Evolutionary conservation across 2,113 vertebrate genomes (phyloP).

Genomic region (Megaceryle torquata): DNA sequence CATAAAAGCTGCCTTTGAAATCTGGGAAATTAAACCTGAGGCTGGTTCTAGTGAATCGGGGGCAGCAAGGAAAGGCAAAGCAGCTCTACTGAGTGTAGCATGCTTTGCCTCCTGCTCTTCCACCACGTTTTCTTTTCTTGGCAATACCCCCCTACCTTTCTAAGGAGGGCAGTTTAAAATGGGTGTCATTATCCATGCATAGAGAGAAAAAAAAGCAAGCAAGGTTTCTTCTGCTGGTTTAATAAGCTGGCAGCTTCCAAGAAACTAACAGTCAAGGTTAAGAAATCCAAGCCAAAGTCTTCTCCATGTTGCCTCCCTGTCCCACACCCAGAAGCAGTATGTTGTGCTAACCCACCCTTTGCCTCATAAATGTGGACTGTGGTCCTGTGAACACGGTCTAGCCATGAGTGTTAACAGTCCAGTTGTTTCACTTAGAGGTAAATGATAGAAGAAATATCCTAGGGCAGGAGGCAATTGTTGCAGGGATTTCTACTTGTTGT

Average conservation of each 20-base stretch:
- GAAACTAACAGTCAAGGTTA: background rate
- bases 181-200: background rate
- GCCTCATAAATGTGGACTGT: background rate
- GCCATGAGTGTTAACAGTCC: background rate
- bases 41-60: background rate
- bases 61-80: background rate
- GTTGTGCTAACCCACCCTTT: background rate
- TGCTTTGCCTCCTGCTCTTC: background rate
- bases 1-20: background rate
- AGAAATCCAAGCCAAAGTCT: background rate
- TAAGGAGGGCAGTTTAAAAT: background rate
- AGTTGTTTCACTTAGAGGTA: background rate
- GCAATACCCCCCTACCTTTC: background rate
- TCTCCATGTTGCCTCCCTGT: background rate
- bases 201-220: background rate
- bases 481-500: background rate
- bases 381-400: background rate
- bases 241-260: background rate
- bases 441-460: background rate
- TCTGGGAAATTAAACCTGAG: background rate
- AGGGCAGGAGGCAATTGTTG: background rate
- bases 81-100: background rate
- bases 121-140: background rate
- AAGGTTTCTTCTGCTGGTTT: background rate
- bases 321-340: background rate